Evolutionary conservation across 2,888 invertebrate genomes (phyloP).

Genomic region (Labia minor): DNA sequence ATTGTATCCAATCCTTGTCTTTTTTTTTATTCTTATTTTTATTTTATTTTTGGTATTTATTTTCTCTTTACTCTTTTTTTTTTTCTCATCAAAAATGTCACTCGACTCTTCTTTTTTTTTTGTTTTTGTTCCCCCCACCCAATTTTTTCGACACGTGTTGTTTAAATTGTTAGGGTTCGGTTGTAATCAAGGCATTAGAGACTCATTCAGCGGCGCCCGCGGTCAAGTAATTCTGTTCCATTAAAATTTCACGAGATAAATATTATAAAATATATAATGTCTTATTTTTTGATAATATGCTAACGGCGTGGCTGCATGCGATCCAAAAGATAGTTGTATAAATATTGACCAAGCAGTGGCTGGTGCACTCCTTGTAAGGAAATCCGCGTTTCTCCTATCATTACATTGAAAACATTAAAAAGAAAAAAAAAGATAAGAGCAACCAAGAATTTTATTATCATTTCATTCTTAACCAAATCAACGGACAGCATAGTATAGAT

Average conservation of each 20-base stretch:
- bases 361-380: neutral
- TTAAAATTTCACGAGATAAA: slow-evolving; percentile 13
- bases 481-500: neutral
- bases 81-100: neutral
- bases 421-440: no score
- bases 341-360: neutral
- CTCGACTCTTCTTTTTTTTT: no score
- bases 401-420: no score
- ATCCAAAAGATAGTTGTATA: neutral
- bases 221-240: slow-evolving; percentile 1
- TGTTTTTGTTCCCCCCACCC: no score
- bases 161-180: neutral
- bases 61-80: no score
- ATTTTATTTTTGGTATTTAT: no score
- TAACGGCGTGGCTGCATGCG: slow-evolving; percentile 1
- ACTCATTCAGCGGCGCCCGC: neutral
- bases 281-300: slow-evolving; percentile 13
- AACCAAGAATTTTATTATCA: no score
- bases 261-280: slow-evolving; percentile 2
- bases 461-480: neutral
- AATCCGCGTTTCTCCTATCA: neutral
- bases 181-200: slow-evolving; percentile 7
- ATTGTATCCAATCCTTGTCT: no score
- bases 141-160: slow-evolving; percentile 1
- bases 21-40: no score